Conservation (phyloP, 2,113 vertebrate genomes). For the Triplophysa tibetana region DNA sequence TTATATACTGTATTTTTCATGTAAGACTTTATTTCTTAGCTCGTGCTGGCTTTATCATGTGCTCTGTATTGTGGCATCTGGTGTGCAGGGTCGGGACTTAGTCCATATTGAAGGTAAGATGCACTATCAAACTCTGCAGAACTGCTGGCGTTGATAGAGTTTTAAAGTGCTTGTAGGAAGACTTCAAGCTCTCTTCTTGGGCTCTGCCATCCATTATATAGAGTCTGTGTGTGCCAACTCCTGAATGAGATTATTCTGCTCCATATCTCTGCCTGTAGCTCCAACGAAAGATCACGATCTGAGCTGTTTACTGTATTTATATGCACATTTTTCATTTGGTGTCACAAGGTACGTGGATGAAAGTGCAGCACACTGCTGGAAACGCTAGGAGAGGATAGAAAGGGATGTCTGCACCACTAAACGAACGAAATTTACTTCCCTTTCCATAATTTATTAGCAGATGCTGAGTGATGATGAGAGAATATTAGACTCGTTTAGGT, state of each 20-base stretch:
- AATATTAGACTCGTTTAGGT: conserved; percentile 16
- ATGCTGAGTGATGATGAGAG: conserved; percentile 11
- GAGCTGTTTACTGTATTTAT: conserved; percentile 22
- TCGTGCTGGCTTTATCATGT: conserved; percentile 38
- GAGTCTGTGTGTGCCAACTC: conserved; percentile 1
- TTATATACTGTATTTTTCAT: background rate
- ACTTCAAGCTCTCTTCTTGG: conserved; percentile 41
- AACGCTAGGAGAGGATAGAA: conserved; percentile 10
- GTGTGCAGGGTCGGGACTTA: conserved; percentile 28
- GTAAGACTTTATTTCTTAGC: conserved; percentile 33
- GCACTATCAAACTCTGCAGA: conserved; percentile 23
- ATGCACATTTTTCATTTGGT: conserved; percentile 45
- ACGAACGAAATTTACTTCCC: background rate
- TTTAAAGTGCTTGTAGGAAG: conserved; percentile 1
- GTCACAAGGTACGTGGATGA: background rate
- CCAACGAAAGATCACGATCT: conserved; percentile 5
- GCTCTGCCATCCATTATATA: conserved; percentile 40
- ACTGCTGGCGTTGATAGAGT: conserved; percentile 17
- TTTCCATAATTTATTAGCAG: background rate
- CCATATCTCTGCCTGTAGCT: conserved; percentile 22
- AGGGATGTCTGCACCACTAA: conserved; percentile 2
- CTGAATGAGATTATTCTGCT: conserved; percentile 26
- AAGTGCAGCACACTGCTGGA: conserved; percentile 27
- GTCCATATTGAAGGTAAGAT: conserved; percentile 41
- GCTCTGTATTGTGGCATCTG: conserved; percentile 17